Percentiles rank a stretch among this genome's conserved stretches.
Evolutionary conservation across 2,113 vertebrate species (phyloP).

Genomic region (Lontra canadensis): DNA sequence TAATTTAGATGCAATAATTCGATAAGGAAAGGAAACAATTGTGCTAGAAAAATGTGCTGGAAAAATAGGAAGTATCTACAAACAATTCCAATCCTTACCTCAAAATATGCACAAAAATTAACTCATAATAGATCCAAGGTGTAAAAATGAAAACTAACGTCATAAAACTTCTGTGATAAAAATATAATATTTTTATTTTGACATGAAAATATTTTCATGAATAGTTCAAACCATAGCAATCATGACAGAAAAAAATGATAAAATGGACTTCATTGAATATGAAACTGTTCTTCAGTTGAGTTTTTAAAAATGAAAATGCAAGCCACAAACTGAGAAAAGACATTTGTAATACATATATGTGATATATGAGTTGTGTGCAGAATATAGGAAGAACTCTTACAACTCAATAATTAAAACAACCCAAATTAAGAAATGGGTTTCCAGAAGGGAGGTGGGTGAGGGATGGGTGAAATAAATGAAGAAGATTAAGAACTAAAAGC

Average conservation of each 20-base stretch:
- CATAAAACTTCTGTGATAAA: not conserved
- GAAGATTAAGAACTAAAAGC: not conserved
- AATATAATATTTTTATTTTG: not conserved
- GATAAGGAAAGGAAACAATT: not conserved
- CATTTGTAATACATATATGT: not conserved
- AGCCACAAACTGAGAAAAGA: not conserved
- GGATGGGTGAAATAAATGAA: no score
- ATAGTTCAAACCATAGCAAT: not conserved
- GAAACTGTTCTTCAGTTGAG: not conserved
- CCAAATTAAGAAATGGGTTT: not conserved
- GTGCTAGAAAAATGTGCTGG: not conserved
- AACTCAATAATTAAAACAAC: not conserved
- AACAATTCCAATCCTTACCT: not conserved
- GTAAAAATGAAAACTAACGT: not conserved
- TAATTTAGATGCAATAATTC: not conserved
- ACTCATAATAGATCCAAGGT: not conserved
- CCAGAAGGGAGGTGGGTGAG: not conserved
- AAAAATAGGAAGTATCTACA: not conserved
- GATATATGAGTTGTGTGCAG: not conserved
- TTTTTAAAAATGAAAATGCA: not conserved
- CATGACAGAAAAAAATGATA: not conserved
- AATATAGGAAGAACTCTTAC: not conserved
- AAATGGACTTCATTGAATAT: not conserved
- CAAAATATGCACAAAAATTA: not conserved
- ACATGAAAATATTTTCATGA: not conserved